Base-by-base conservation (phyloP, 2,113 vertebrate genomes). In the Zootoca vivipara region DNA sequence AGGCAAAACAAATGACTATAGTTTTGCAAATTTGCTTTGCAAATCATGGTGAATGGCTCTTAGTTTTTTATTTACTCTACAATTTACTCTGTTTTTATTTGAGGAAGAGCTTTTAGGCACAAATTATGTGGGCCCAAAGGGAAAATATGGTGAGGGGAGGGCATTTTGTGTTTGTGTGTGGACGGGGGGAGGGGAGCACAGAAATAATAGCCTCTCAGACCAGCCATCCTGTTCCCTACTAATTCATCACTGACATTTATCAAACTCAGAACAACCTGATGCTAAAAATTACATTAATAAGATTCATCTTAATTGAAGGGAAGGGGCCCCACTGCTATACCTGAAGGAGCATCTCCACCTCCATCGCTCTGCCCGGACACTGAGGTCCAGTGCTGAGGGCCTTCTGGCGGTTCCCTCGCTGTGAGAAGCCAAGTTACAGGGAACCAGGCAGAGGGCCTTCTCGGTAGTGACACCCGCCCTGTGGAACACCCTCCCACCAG, bases 111-210 rank as follows among this genome's bases (percentile, higher is more conserved):
- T 0, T 83, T 85, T 90, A 89, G 20, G 64, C 28, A 84, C 78
- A 82, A 84, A 89, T 33, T 56, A 94, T 78, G 52, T 35, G 26
- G 83, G 42, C 79, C 78, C 81, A 28, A 90, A 95, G 30, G 85
- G 81, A 90, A 87, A 9, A 15, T 42, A 56, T 73, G 16, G 56
- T 73, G 6, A 33, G 13, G n/a, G 13, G 16, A 5, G 13, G 13
- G 12, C 70, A 73, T 1, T n/a, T 3, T 12, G 69, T 46, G 42
- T 46, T n/a, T n/a, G 8, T 46, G 42, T 46, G 8, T 46, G 38
- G 13, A 3, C 3, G 72, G 81, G 0, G 1, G 7, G 65, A 5
- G 3, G 35, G 12, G 52, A 62, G 90, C 46, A 52, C 46, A 52
- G 46, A 52, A 52, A 52, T 52, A 52, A 16, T n/a, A 62, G 65